phyloP scores from a whole-genome alignment of 2,888 invertebrate genomes.

The Netelia inedita region DNA sequence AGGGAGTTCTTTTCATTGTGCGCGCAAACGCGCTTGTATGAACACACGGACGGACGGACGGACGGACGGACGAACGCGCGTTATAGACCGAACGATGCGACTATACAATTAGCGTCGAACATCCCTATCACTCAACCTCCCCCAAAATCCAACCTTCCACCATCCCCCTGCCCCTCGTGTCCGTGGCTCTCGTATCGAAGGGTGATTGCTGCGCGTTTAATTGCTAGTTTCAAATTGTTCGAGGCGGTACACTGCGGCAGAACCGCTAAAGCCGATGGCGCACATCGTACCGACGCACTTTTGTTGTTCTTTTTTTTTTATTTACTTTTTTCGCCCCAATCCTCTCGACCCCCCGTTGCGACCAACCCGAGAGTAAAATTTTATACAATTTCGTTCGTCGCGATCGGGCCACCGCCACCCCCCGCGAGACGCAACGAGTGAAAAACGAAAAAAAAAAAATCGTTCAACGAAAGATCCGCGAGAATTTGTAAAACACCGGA shows the following conservation, averaged over 20 bases:
- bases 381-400: neutral
- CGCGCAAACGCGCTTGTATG: neutral
- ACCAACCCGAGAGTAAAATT: neutral
- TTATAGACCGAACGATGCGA: slow-evolving; percentile 36
- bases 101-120: slow-evolving; percentile 66
- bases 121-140: slow-evolving; percentile 29
- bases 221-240: slow-evolving; percentile 66
- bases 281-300: slow-evolving; percentile 49
- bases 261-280: slow-evolving; percentile 54
- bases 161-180: neutral
- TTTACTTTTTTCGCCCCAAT: neutral
- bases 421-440: too few species aligned
- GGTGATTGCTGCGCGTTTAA: slow-evolving; percentile 68
- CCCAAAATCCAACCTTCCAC: neutral
- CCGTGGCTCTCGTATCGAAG: slow-evolving; percentile 49
- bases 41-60: too few species aligned
- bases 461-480: too few species aligned
- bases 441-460: too few species aligned
- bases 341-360: neutral
- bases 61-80: neutral
- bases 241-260: slow-evolving; percentile 49
- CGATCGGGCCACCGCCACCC: too few species aligned
- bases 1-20: slow-evolving; percentile 18
- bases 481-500: too few species aligned
- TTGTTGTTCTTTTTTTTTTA: neutral